These are phyloP conservation scores for Brachionus sp. DNA, from an alignment of 1,140 invertebrate species.

Conservation along the genomic window DNA sequence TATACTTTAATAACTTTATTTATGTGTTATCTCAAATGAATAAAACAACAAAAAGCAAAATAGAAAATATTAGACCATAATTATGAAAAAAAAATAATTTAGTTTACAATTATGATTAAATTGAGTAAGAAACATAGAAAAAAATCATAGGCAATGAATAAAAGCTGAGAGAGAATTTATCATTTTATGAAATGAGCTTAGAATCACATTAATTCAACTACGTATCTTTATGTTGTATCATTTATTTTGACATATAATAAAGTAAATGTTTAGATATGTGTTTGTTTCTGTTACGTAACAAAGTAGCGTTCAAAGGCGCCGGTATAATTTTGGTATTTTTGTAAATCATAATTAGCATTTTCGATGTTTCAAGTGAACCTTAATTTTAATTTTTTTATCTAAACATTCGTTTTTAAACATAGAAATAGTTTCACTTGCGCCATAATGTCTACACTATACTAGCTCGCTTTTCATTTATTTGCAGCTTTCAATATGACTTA, in stretches of 20 bases:
- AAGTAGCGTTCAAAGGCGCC: not conserved
- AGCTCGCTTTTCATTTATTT: not conserved
- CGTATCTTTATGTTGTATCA: not conserved
- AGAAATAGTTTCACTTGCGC: not conserved
- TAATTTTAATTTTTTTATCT: not conserved
- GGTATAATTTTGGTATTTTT: slow-evolving; percentile 3
- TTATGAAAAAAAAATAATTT: not conserved
- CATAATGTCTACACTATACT: not conserved
- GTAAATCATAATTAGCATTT: not conserved
- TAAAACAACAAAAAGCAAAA: too few species aligned
- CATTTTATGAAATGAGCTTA: not conserved
- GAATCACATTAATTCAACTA: not conserved
- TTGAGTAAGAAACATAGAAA: not conserved
- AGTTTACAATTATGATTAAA: slow-evolving; percentile 1
- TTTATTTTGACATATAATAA: not conserved
- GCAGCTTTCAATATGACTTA: not conserved
- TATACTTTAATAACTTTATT: not conserved
- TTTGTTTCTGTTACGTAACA: not conserved
- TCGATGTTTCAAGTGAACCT: not conserved
- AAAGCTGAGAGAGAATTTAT: not conserved
- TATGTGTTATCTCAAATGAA: not conserved
- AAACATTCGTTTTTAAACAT: not conserved
- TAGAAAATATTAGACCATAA: not conserved
- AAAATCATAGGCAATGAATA: not conserved
- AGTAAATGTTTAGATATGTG: not conserved